Evolutionary conservation across 2,113 vertebrate genomes (phyloP), one percentile per base, ranked within the genome.

Genomic region (Pelecanus crispus): DNA sequence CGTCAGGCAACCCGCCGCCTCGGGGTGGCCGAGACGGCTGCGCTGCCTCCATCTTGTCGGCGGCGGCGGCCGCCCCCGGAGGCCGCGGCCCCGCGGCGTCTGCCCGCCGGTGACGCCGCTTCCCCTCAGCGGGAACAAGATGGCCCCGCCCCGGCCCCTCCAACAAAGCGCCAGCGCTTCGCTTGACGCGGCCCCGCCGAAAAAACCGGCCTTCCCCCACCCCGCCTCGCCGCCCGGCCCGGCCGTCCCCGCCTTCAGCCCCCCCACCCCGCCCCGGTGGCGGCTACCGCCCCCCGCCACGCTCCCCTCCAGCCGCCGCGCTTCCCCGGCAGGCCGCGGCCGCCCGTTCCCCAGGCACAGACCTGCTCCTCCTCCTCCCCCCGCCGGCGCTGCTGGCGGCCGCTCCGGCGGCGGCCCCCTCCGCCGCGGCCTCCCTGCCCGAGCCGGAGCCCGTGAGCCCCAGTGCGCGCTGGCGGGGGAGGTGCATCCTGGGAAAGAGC

Each of bases 131-230:
- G 78, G 89, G 78, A 90, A 84, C 67, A 87, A 92, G 86, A 90
- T 95, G 92, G 95, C 92, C 86, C 95, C 95, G 95, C 95, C 92
- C 92, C 92, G 92, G 89, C 75, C 72, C 67, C 81, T 94, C 92
- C 95, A 95, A 95, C 95, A 96, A 96, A 93, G 87, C 90, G 79
- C 86, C 73, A 84, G 86, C 90, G 68, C 87, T 88, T 58, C 73
- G 8, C 92, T 87, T 61, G 71, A 81, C 77, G 55, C 90, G 49
- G 75, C 61, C n/a, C 59, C 75, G 38, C 86, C 61, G 82, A 67
- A 67, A 42, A 74, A 77, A 81, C 81, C 80, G 75, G 85, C 92
- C 89, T 42, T 47, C 24, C 52, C 11, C 32, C 56, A 13, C 67
- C 52, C 66, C 66, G 47, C 83, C 88, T n/a, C 81, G 22, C 53